Evolutionary conservation across 2,113 vertebrate genomes (phyloP), one percentile per base, ranked within the genome.

Genomic region (Alethe diademata): DNA sequence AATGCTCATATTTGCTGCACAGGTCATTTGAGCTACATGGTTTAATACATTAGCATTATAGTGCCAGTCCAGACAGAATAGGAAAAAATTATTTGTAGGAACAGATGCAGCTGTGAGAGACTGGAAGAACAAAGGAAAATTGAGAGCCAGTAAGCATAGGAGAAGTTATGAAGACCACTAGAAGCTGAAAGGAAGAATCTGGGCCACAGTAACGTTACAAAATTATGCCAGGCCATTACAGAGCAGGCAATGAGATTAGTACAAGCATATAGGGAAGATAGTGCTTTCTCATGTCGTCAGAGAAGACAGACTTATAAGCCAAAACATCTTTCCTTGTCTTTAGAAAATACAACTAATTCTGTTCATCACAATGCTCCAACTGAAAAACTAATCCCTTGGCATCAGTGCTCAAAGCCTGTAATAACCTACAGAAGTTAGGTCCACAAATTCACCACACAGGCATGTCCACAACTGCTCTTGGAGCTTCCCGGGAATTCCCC

Each of bases 401-500:
- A 29, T 56, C 9, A 9, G 19, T 31, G 36, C 31, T 82, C 28
- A 17, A 26, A 45, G 36, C 8, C 14, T n/a, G 31, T 45, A 65
- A 89, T 56, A 54, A 88, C 61, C 38, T 36, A 56, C 22, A 82
- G 31, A 48, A 43, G 2, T 0, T 26, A 51, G 50, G 4, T 70
- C 51, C 69, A 76, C 47, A 57, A 8, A 50, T 69, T 90, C 51
- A 78, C n/a, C 51, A 51, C 22, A 17, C 36, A 88, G n/a, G 28
- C 48, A 87, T n/a, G 36, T 58, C 71, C 47, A 70, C 36, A 94
- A 67, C 60, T 56, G 61, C 17, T 91, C 47, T 35, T 33, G 69
- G 83, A 90, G 66, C 71, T 88, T 92, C 80, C 51, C 60, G 76
- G 94, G 72, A 92, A 88, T 65, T 76, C 72, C 88, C 90, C 74